phyloP scores from a whole-genome alignment of 1,140 invertebrate species.

The Neodiprion virginianus region DNA sequence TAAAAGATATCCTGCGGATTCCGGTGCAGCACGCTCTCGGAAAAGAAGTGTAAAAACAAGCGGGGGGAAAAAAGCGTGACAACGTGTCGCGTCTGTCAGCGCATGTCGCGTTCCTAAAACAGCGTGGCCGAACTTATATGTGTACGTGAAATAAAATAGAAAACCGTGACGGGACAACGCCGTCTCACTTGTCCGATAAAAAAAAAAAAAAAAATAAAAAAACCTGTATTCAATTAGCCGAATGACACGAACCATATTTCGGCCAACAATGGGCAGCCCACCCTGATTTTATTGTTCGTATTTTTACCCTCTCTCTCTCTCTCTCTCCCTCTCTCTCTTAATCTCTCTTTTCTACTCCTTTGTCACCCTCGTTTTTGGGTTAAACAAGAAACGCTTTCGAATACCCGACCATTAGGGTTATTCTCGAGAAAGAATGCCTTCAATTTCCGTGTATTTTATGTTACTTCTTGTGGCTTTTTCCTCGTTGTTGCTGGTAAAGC shows the following conservation, averaged over 20 bases:
- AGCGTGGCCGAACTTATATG: neutral
- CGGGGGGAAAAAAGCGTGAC: neutral
- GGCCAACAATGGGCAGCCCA: neutral
- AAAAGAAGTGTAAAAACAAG: neutral
- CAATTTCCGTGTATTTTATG: neutral
- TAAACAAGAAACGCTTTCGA: neutral
- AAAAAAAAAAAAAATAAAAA: neutral
- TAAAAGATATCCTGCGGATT: neutral
- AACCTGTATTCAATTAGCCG: neutral
- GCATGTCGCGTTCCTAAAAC: neutral
- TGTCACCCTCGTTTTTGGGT: neutral
- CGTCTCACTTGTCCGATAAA: neutral
- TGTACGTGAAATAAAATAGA: neutral
- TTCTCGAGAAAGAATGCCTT: neutral
- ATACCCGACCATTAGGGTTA: neutral
- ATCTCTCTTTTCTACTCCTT: neutral
- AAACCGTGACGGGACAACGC: neutral
- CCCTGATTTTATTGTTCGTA: neutral
- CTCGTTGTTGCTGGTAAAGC: too few species aligned
- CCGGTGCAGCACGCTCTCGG: too few species aligned
- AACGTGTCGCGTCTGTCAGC: constrained; percentile 6
- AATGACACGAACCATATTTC: constrained; percentile 5
- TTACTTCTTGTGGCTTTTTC: too few species aligned
- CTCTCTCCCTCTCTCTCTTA: neutral
- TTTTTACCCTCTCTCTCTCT: too few species aligned